A percentile compares a stretch with the other conserved stretches of the same genome.
phyloP scores from a whole-genome alignment of 2,113 vertebrate genomes.

The Corythoichthys intestinalis region DNA sequence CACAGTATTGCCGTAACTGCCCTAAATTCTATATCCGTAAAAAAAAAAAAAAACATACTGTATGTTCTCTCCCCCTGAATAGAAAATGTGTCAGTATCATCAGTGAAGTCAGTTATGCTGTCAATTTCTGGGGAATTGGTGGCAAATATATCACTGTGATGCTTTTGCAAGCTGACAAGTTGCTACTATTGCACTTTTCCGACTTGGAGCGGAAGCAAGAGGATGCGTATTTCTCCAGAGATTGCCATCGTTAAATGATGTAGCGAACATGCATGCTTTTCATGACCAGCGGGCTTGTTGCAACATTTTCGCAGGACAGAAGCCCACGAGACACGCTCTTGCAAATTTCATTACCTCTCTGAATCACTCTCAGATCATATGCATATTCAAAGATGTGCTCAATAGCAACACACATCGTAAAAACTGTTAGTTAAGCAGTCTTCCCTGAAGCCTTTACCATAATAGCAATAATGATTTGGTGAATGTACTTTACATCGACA shows the following conservation, averaged over 20 bases:
- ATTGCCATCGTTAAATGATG: conserved; percentile 51
- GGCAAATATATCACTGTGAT: conserved; percentile 35
- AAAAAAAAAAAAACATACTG: too few relatives aligned
- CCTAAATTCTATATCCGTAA: not conserved
- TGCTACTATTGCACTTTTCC: conserved; percentile 44
- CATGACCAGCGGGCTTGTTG: conserved; percentile 39
- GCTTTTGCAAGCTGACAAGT: conserved; percentile 39
- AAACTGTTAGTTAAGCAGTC: conserved; percentile 35
- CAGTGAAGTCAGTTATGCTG: conserved; percentile 45
- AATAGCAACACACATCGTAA: conserved; percentile 28
- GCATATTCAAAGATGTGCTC: conserved; percentile 55
- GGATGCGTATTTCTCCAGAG: conserved; percentile 52
- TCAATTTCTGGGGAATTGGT: conserved; percentile 38
- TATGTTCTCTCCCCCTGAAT: not conserved
- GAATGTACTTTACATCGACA: conserved; percentile 37
- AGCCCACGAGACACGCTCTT: conserved; percentile 43
- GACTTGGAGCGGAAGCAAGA: conserved; percentile 24
- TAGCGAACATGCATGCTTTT: conserved; percentile 31
- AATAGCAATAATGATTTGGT: conserved; percentile 51
- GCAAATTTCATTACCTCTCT: conserved; percentile 58
- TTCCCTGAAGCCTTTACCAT: conserved; percentile 45
- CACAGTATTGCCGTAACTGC: not conserved
- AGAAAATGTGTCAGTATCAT: conserved; percentile 17
- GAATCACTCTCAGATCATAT: conserved; percentile 50
- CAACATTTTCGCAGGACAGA: conserved; percentile 45